Evolutionary conservation across 2,797 vertebrate genomes (phyloP).

Genomic region (Microctenopoma lineatum): DNA sequence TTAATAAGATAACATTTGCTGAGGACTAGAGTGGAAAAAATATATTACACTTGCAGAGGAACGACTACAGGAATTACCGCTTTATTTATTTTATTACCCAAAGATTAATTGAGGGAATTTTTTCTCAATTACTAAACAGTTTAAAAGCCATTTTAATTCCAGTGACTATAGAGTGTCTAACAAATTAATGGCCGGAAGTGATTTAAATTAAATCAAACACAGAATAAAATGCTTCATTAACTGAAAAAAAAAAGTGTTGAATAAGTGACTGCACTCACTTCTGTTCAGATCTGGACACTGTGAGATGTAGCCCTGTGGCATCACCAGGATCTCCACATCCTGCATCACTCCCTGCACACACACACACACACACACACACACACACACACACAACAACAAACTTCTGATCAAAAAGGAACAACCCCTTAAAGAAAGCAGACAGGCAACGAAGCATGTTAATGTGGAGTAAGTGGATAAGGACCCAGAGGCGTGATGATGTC

Average conservation of each 20-base stretch:
- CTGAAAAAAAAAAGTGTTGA: not conserved
- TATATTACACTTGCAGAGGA: not conserved
- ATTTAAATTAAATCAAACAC: constrained; percentile 32
- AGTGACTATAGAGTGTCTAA: not conserved
- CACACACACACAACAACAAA: constrained; percentile 38
- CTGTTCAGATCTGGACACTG: constrained; percentile 99
- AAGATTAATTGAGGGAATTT: constrained; percentile 4
- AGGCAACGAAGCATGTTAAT: constrained; percentile 29
- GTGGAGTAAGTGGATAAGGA: constrained; percentile 24
- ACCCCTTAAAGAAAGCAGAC: constrained; percentile 16
- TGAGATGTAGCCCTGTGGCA: constrained; percentile 97
- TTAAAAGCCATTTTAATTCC: constrained; percentile 19
- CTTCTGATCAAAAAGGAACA: constrained; percentile 16
- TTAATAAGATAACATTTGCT: not conserved
- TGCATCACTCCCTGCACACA: constrained; percentile 93
- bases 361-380: constrained; percentile 46
- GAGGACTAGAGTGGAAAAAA: not conserved
- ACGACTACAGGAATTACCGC: not conserved
- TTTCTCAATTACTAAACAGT: constrained; percentile 11
- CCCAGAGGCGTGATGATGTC: constrained; percentile 5
- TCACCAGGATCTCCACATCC: constrained; percentile 95
- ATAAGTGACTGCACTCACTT: constrained; percentile 87
- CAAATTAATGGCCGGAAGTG: constrained; percentile 19
- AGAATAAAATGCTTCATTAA: constrained; percentile 7
- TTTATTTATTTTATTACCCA: constrained; percentile 10